Evolutionary conservation across 2,797 vertebrate species (phyloP).

Genomic region (Rhinella marina): DNA sequence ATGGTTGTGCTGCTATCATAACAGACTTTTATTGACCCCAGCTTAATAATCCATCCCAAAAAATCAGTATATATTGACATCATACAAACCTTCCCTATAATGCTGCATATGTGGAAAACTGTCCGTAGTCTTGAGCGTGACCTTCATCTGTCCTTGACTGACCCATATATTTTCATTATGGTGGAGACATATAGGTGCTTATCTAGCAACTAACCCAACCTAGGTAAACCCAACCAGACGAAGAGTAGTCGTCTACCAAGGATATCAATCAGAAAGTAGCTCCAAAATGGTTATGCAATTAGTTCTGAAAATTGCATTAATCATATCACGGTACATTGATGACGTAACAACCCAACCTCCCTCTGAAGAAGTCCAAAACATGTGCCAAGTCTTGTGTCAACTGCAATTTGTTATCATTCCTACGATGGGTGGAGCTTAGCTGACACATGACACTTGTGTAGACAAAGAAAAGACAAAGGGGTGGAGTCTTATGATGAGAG

Average conservation of each 20-base stretch:
- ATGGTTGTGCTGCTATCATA: not conserved
- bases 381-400: too few relatives aligned
- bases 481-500: not conserved
- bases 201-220: not conserved
- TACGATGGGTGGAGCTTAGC: too few relatives aligned
- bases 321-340: too few relatives aligned
- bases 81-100: not conserved
- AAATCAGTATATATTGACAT: constrained; percentile 6
- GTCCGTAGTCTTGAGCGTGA: not conserved
- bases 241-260: not conserved
- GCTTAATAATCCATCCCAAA: constrained; percentile 7
- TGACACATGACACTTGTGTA: not conserved
- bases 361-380: too few relatives aligned
- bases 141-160: not conserved
- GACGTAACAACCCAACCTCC: too few relatives aligned
- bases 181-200: not conserved
- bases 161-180: too few relatives aligned
- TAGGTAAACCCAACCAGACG: not conserved
- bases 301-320: too few relatives aligned
- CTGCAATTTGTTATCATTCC: too few relatives aligned
- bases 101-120: not conserved
- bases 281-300: too few relatives aligned
- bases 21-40: not conserved
- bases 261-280: too few relatives aligned
- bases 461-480: not conserved